A percentile compares a stretch with the other conserved stretches of the same genome.
Evolutionary conservation across 2,888 invertebrate genomes (phyloP).

Genomic region (Euproctis similis): DNA sequence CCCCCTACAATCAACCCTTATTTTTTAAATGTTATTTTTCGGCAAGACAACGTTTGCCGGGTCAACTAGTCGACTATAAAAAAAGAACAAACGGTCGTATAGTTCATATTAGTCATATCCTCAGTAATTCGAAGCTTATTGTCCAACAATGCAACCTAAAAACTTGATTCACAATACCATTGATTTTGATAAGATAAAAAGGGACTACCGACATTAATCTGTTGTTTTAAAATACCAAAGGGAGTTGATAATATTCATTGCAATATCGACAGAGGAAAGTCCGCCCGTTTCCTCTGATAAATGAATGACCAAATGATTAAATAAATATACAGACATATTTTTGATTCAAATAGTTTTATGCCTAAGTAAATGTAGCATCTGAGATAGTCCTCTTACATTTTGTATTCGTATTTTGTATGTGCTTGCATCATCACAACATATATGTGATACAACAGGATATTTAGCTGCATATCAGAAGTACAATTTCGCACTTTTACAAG

Average conservation of each 20-base stretch:
- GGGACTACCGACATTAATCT: constrained; percentile 37
- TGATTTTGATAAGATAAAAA: constrained; percentile 34
- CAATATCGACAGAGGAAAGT: constrained; percentile 50
- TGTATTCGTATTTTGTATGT: too few relatives aligned
- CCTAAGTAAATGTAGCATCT: too few relatives aligned
- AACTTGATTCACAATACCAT: background rate
- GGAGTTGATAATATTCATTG: constrained; percentile 46
- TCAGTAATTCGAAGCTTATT: background rate
- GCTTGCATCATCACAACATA: too few relatives aligned
- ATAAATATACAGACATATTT: background rate
- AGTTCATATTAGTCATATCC: constrained; percentile 2
- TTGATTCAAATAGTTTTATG: background rate
- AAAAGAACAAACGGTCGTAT: too few relatives aligned
- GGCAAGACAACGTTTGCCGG: too few relatives aligned
- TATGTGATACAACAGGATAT: too few relatives aligned
- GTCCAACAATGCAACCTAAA: constrained; percentile 1
- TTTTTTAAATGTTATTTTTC: too few relatives aligned
- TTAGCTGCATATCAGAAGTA: too few relatives aligned
- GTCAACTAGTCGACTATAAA: too few relatives aligned
- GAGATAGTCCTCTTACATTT: too few relatives aligned
- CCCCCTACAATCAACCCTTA: too few relatives aligned
- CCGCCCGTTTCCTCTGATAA: constrained; percentile 56
- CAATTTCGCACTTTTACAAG: too few relatives aligned
- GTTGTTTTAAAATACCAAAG: constrained; percentile 38
- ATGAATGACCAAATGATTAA: constrained; percentile 19